Evolutionary conservation across 1,140 invertebrate species (phyloP), one percentile per base, ranked within the genome.

Genomic region (Cotesia chilonis): DNA sequence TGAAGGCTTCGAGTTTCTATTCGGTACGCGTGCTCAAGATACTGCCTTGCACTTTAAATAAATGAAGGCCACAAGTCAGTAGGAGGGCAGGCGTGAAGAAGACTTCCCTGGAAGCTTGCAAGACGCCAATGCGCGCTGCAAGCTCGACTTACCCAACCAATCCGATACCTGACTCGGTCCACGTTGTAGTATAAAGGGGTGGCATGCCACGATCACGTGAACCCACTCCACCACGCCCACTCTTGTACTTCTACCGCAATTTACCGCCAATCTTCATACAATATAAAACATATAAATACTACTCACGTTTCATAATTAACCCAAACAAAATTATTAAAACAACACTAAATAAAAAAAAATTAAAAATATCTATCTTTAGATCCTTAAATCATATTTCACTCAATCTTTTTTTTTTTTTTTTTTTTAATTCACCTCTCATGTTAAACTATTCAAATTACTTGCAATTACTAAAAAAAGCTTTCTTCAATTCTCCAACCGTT

Each of bases 41-140:
- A 47, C 66, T 7, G 35, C 17, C 47, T 10, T 68, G 52, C 28
- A 68, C 51, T 68, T 68, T 68, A 68, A 68, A 68, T 68, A 68
- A 68, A 55, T 68, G 20, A 68, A 68, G 51, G 66, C 51, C 66
- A 68, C 66, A 55, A 68, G 66, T 68, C 51, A 55, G 20, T n/a
- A 41, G 20, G 64, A 20, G 64, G 17, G 10, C 20, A 64, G 61
- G 69, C 60, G 52, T 71, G 59, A 71, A 71, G 41, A 61, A 47
- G 60, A 64, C 41, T 68, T 68, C 51, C 51, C 51, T 35, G 20
- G 6, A 17, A 35, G 66, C 66, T 68, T 68, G 66, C 35, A 68
- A 55, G 69, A 71, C 69, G 61, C 69, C 69, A 71, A 71, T 71
- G 69, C 69, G 69, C 59, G 38, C 69, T 28, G 69, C 59, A 71